Conservation (phyloP, 2,888 invertebrate genomes). For the Noctua fimbriata region DNA sequence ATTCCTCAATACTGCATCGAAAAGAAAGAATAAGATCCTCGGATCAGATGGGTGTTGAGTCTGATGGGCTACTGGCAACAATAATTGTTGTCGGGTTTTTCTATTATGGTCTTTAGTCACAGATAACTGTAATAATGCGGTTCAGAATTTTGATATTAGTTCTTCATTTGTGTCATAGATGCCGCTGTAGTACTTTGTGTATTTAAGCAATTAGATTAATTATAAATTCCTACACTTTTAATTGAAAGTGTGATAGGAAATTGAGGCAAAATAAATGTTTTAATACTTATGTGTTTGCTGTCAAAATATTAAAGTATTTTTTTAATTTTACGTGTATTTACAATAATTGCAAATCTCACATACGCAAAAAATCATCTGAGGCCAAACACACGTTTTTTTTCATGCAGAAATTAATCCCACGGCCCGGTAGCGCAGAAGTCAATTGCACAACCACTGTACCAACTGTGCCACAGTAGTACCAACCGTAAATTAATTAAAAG, state of each 20-base stretch:
- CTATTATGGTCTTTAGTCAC: not conserved
- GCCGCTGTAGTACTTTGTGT: no score
- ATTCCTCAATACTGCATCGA: not conserved
- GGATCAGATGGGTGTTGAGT: not conserved
- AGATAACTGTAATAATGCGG: not conserved
- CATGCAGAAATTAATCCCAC: constrained; percentile 16
- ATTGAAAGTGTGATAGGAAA: not conserved
- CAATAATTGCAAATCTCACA: not conserved
- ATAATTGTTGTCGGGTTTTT: not conserved
- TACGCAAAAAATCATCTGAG: not conserved
- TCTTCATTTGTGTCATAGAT: not conserved
- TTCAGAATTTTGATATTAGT: not conserved
- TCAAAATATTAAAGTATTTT: not conserved
- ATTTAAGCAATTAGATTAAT: not conserved
- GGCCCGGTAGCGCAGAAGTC: constrained; percentile 13
- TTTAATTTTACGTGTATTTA: not conserved
- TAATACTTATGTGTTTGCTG: not conserved
- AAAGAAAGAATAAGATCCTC: not conserved
- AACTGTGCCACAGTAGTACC: not conserved
- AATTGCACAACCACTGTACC: constrained; percentile 2
- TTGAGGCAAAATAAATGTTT: not conserved
- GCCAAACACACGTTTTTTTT: not conserved
- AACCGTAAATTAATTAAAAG: constrained; percentile 30
- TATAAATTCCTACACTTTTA: not conserved
- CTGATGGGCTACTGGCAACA: not conserved